Conservation (phyloP, 2,113 vertebrate species). For the Menura novaehollandiae region DNA sequence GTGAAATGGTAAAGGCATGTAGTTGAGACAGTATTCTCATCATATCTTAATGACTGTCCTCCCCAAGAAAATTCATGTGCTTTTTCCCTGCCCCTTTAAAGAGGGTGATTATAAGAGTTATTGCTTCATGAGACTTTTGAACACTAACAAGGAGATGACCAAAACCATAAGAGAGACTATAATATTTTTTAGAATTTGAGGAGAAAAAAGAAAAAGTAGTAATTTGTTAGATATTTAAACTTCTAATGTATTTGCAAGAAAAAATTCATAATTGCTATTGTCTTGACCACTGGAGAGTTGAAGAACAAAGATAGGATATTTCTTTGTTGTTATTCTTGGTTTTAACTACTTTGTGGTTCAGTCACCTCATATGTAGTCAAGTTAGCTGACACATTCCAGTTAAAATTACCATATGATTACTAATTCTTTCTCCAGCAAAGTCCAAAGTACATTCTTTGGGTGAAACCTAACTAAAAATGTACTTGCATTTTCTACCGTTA, state of each 20-base stretch:
- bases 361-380: slow-evolving; percentile 28
- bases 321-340: neutral
- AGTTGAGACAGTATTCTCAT: neutral
- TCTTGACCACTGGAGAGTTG: neutral
- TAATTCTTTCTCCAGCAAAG: neutral
- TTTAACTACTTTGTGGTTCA: neutral
- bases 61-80: neutral
- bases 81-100: neutral
- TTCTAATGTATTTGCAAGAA: neutral
- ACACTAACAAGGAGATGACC: slow-evolving; percentile 36
- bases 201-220: rapidly evolving
- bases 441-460: neutral
- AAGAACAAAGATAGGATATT: neutral
- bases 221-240: neutral
- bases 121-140: slow-evolving; percentile 23
- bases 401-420: neutral
- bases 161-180: neutral
- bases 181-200: neutral
- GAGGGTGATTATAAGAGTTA: neutral
- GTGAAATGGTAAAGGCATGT: slow-evolving; percentile 16
- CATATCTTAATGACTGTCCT: neutral
- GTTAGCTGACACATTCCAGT: neutral
- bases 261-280: neutral
- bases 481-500: neutral
- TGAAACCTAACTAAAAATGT: neutral